Conservation (phyloP, 2,113 vertebrate genomes). For the Isichthys henryi region DNA sequence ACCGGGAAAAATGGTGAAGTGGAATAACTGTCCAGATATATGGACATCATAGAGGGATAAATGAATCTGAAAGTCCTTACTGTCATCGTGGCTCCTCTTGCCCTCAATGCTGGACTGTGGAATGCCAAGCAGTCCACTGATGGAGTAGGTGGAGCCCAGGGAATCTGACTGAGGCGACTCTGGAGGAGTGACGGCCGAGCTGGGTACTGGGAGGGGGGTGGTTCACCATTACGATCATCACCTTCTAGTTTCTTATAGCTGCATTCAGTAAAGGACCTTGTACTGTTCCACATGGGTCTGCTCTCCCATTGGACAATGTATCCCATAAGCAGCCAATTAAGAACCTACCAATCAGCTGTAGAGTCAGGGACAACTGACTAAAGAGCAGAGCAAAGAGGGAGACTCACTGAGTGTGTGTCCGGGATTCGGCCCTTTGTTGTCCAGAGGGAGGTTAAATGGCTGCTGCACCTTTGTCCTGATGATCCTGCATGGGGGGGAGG, state of each 20-base stretch:
- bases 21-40: background rate
- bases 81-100: constrained; percentile 80
- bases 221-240: background rate
- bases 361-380: background rate
- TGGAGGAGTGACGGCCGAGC: constrained; percentile 79
- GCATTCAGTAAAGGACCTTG: background rate
- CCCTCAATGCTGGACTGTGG: constrained; percentile 62
- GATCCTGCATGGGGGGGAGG: constrained; percentile 60
- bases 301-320: background rate
- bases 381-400: background rate
- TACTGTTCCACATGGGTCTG: background rate
- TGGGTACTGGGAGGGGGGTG: constrained; percentile 62
- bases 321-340: background rate
- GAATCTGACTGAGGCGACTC: constrained; percentile 84
- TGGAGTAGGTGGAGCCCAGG: constrained; percentile 83
- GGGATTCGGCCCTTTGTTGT: constrained; percentile 76
- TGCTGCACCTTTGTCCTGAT: constrained; percentile 88
- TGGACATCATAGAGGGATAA: background rate
- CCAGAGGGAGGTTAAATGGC: constrained; percentile 79
- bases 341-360: background rate
- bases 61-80: constrained; percentile 54
- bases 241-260: background rate
- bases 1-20: background rate
- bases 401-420: constrained; percentile 79
- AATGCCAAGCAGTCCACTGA: constrained; percentile 79